Evolutionary conservation across 2,113 vertebrate genomes (phyloP).

Genomic region (human): GRCh38 chr1:166936501-166937000

Average conservation of each 20-base stretch:
- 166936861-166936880: not conserved
- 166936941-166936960: not conserved
- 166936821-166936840: not conserved
- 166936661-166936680: constrained; percentile 99
- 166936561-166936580: not conserved
- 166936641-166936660: constrained; percentile 99
- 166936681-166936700: constrained; percentile 93
- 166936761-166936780: not conserved
- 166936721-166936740: constrained; percentile 98
- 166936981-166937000: no score
- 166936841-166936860: not conserved
- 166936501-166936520: not conserved
- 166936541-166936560: not conserved
- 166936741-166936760: constrained; percentile 68
- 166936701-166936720: constrained; percentile 91
- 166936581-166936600: constrained; percentile 93
- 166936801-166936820: not conserved
- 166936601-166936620: constrained; percentile 97
- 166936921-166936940: not conserved
- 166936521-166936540: not conserved
- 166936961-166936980: not conserved
- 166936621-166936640: constrained; percentile 97
- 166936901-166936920: not conserved
- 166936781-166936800: not conserved
- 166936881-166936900: not conserved